A percentile compares a stretch with the other conserved stretches of the same genome.
These are phyloP conservation scores for Agrochola circellaris DNA, from an alignment of 2,888 invertebrate species.

Conservation along the genomic window DNA sequence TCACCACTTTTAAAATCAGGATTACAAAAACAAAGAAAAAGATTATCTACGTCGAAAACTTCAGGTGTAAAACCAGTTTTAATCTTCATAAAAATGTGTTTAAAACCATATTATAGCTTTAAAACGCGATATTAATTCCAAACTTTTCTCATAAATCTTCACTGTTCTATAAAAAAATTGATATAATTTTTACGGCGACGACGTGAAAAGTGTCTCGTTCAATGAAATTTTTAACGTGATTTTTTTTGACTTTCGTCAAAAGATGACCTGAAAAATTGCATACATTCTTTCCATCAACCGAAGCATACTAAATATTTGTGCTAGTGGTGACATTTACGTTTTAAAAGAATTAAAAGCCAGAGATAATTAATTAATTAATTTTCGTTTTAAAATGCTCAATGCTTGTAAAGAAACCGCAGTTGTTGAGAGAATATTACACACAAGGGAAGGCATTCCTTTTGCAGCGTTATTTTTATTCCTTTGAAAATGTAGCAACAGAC, in stretches of 20 bases:
- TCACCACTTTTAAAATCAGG: slow-evolving; percentile 20
- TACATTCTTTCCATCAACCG: background rate
- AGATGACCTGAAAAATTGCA: background rate
- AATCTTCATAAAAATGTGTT: slow-evolving; percentile 65
- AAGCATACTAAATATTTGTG: background rate
- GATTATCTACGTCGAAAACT: slow-evolving; percentile 47
- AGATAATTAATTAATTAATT: background rate
- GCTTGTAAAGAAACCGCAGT: slow-evolving; percentile 1
- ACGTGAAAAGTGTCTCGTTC: slow-evolving; percentile 42
- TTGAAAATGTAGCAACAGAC: background rate
- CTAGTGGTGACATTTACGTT: background rate
- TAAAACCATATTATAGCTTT: slow-evolving; percentile 60
- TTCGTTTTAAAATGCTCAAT: background rate
- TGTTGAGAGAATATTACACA: slow-evolving; percentile 6
- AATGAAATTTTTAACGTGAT: slow-evolving; percentile 31
- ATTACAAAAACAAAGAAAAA: slow-evolving; percentile 49
- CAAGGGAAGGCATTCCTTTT: slow-evolving; percentile 7
- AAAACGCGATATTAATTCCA: slow-evolving; percentile 60
- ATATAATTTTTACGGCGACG: slow-evolving; percentile 60
- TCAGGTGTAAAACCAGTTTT: slow-evolving; percentile 62
- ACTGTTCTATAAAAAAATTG: slow-evolving; percentile 60
- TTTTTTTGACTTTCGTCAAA: slow-evolving; percentile 39
- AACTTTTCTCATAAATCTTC: slow-evolving; percentile 59
- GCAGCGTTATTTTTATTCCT: slow-evolving; percentile 9
- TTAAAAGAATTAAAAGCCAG: background rate